A percentile compares a stretch with the other conserved stretches of the same genome.
phyloP scores from a whole-genome alignment of 2,888 invertebrate genomes.

The Trichopria drosophilae region DNA sequence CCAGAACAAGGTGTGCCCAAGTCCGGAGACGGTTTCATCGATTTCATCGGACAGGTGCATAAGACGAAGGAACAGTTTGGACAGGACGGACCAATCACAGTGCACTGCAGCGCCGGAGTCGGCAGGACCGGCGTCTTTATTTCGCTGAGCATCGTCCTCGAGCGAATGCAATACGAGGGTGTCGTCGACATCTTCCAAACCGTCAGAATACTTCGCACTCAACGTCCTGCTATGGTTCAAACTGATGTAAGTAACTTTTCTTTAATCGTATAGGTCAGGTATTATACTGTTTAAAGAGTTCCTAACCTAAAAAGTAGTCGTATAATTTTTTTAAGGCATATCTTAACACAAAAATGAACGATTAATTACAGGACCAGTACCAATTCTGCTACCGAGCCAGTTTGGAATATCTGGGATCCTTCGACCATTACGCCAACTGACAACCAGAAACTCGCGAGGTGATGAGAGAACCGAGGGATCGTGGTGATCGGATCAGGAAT shows the following conservation, averaged over 20 bases:
- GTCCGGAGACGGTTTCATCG: constrained; percentile 97
- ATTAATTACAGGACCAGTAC: constrained; percentile 91
- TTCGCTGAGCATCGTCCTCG: constrained; percentile 94
- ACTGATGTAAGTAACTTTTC: constrained; percentile 85
- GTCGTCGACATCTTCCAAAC: constrained; percentile 99
- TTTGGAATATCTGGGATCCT: constrained; percentile 96
- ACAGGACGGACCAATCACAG: constrained; percentile 98
- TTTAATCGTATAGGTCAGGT: no score
- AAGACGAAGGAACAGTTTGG: constrained; percentile 99
- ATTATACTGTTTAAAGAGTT: no score
- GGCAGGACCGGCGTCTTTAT: constrained; percentile 99
- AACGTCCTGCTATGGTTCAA: constrained; percentile 99
- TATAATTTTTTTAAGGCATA: constrained; percentile 25
- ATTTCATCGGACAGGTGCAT: constrained; percentile 99
- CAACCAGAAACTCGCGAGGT: constrained; percentile 55
- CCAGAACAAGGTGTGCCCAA: constrained; percentile 97
- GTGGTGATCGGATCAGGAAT: constrained; percentile 48
- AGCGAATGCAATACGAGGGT: constrained; percentile 98
- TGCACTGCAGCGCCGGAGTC: constrained; percentile 94
- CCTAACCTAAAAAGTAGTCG: not conserved
- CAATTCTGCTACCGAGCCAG: constrained; percentile 99
- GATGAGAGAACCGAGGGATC: constrained; percentile 48
- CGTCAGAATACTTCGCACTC: constrained; percentile 95
- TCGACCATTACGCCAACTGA: constrained; percentile 94
- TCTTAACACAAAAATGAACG: no score